A percentile compares a stretch with the other conserved stretches of the same genome.
Conservation (phyloP, 2,888 invertebrate species). For the Andrena bicolor region DNA sequence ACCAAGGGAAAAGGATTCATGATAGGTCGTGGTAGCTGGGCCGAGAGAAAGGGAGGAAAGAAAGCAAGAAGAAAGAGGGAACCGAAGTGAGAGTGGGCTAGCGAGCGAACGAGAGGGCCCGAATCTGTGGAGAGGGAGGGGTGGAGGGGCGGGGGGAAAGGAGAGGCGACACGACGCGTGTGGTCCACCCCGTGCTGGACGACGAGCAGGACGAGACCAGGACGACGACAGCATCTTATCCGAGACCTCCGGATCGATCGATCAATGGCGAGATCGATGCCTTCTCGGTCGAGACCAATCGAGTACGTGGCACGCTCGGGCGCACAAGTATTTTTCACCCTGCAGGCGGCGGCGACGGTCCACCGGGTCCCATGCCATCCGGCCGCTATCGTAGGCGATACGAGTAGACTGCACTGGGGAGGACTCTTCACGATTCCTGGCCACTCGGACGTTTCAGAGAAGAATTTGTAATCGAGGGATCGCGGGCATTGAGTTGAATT, state of each 20-base stretch:
- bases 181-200: slow-evolving; percentile 76
- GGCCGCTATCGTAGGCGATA: slow-evolving; percentile 29
- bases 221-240: slow-evolving; percentile 78
- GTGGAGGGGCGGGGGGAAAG: slow-evolving; percentile 45
- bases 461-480: too few relatives aligned
- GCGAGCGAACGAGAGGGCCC: slow-evolving; percentile 35
- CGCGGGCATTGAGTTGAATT: too few relatives aligned
- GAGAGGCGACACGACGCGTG: slow-evolving; percentile 79
- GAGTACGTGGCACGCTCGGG: slow-evolving; percentile 71
- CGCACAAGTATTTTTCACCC: slow-evolving; percentile 77
- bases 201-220: slow-evolving; percentile 76
- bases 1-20: slow-evolving; percentile 35
- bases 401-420: neutral
- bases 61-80: slow-evolving; percentile 30
- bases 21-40: slow-evolving; percentile 40
- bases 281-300: slow-evolving; percentile 66
- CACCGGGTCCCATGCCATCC: slow-evolving; percentile 1
- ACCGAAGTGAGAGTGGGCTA: slow-evolving; percentile 43
- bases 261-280: slow-evolving; percentile 79
- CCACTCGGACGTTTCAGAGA: neutral
- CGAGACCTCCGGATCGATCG: slow-evolving; percentile 76
- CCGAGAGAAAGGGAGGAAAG: slow-evolving; percentile 42
- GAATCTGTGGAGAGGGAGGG: slow-evolving; percentile 4
- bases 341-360: slow-evolving; percentile 54
- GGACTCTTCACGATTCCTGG: neutral